These are phyloP conservation scores for Zaprionus africanus DNA, from an alignment of 1,140 invertebrate genomes.

Conservation along the genomic window DNA sequence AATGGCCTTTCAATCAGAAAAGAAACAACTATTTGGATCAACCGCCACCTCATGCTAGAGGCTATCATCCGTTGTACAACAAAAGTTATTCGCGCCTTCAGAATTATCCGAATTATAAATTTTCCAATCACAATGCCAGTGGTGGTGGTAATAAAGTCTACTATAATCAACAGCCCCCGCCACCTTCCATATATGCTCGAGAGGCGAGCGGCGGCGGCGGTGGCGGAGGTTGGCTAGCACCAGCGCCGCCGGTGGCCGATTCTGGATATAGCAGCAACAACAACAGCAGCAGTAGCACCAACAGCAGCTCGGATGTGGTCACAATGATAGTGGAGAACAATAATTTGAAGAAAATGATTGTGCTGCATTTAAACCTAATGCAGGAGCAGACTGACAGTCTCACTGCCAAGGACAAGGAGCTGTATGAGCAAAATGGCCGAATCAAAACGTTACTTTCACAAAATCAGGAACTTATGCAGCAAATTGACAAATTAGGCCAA, in stretches of 20 bases:
- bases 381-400: conserved; percentile 90
- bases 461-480: conserved; percentile 56
- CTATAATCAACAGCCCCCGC: conserved; percentile 37
- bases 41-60: conserved; percentile 13
- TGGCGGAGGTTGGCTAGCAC: not conserved
- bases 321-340: conserved; percentile 71
- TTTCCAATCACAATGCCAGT: conserved; percentile 23
- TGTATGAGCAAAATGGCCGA: conserved; percentile 72
- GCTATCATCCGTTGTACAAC: conserved; percentile 6
- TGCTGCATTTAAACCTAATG: conserved; percentile 90
- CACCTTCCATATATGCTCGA: conserved; percentile 3
- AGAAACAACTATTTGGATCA: conserved; percentile 29
- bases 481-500: conserved; percentile 47
- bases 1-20: conserved; percentile 48
- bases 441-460: conserved; percentile 48
- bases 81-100: conserved; percentile 40
- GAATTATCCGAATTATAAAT: conserved; percentile 29
- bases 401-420: conserved; percentile 88
- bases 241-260: not conserved
- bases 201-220: not conserved
- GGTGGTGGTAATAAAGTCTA: conserved; percentile 27
- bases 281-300: not conserved
- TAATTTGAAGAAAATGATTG: conserved; percentile 84
- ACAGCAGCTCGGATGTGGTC: conserved; percentile 48
- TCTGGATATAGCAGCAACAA: conserved; percentile 1